These are phyloP conservation scores for Scaptodrosophila lebanonensis DNA, from an alignment of 1,140 invertebrate species.

Conservation along the genomic window DNA sequence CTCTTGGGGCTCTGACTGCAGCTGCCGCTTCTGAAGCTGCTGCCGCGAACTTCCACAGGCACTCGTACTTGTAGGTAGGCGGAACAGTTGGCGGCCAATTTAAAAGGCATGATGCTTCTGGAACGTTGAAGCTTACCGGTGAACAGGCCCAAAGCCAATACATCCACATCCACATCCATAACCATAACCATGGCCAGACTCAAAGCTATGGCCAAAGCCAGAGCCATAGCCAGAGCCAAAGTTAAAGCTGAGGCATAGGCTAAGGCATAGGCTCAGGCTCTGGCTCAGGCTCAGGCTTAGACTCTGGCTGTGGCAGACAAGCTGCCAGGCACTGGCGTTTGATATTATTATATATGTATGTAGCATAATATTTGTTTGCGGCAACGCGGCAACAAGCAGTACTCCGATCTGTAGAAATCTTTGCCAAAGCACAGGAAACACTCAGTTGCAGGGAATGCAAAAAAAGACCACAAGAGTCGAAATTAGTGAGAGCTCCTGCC, in stretches of 20 bases:
- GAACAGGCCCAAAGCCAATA: constrained; percentile 10
- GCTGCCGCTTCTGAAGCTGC: too few species aligned
- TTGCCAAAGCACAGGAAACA: too few species aligned
- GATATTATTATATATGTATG: constrained; percentile 5
- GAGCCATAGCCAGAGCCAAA: neutral
- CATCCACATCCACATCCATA: too few species aligned
- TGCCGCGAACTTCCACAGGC: too few species aligned
- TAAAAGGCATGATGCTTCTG: constrained; percentile 55
- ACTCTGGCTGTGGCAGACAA: too few species aligned
- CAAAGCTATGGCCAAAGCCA: constrained; percentile 13
- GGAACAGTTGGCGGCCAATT: constrained; percentile 53
- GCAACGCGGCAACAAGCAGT: constrained; percentile 2
- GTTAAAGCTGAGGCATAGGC: neutral
- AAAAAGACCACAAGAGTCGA: too few species aligned
- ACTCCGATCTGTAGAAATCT: too few species aligned
- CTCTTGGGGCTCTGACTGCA: too few species aligned
- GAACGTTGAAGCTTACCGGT: constrained; percentile 10
- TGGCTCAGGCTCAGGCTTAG: too few species aligned
- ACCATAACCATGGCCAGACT: constrained; percentile 23
- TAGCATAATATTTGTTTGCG: constrained; percentile 12
- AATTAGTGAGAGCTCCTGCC: too few species aligned
- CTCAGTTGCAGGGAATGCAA: too few species aligned
- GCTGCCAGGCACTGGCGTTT: neutral
- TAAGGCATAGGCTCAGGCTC: neutral
- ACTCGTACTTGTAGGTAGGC: constrained; percentile 40